phyloP scores from a whole-genome alignment of 1,140 invertebrate species.

The Leptinotarsa texana region DNA sequence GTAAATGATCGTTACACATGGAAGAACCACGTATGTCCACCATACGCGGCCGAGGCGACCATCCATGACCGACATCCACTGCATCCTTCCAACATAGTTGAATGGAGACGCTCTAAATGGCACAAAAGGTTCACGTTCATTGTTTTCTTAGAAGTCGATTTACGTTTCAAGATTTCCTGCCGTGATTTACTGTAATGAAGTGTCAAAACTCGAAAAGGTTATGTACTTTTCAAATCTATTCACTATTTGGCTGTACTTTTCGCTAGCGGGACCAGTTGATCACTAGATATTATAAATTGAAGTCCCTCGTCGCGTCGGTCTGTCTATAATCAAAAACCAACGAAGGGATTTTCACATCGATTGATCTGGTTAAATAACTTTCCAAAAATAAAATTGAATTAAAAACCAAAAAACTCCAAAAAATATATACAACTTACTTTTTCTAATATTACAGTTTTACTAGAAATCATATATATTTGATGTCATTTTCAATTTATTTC shows the following conservation, averaged over 20 bases:
- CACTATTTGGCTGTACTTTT: not conserved
- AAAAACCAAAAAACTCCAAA: no score
- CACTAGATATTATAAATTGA: no score
- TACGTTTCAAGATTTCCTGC: slow-evolving; percentile 16
- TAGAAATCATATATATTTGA: no score
- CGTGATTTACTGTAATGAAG: slow-evolving; percentile 12
- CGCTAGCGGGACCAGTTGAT: no score
- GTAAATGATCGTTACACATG: slow-evolving; percentile 29
- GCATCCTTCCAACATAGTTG: slow-evolving; percentile 11
- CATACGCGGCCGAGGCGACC: slow-evolving; percentile 25
- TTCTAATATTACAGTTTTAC: no score
- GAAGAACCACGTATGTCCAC: slow-evolving; percentile 29
- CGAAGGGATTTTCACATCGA: no score
- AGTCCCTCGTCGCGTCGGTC: no score
- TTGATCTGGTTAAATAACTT: no score
- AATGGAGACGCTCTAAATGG: slow-evolving; percentile 3
- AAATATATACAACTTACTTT: no score
- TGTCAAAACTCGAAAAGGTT: slow-evolving; percentile 9
- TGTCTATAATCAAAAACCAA: no score
- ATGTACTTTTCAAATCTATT: not conserved
- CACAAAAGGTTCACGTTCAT: slow-evolving; percentile 10
- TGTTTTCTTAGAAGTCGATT: slow-evolving; percentile 17
- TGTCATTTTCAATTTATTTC: no score
- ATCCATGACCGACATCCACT: slow-evolving; percentile 7
- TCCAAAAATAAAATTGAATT: no score